Percentiles rank a stretch among this genome's conserved stretches.
Evolutionary conservation across 2,113 vertebrate genomes (phyloP).

Genomic region (Polypterus bichir): DNA sequence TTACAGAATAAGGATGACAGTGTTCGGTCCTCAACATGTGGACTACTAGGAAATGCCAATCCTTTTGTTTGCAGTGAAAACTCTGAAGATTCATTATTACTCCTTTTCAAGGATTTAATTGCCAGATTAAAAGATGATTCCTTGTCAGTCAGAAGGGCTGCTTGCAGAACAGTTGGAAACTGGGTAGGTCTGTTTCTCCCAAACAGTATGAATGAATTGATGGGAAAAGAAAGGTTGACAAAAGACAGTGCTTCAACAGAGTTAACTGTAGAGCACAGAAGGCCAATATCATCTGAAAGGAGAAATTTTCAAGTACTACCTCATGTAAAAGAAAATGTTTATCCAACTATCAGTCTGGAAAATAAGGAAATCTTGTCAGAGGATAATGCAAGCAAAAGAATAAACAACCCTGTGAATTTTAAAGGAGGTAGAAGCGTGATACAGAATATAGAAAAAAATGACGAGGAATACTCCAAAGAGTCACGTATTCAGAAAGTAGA

Average conservation of each 20-base stretch:
- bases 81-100: neutral
- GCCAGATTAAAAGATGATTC: conserved; percentile 32
- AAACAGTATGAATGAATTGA: neutral
- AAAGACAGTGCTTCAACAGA: conserved; percentile 5
- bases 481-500: conserved; percentile 4
- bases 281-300: too few relatives aligned
- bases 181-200: conserved; percentile 38
- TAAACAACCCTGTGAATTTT: too few relatives aligned
- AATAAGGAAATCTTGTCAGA: too few relatives aligned
- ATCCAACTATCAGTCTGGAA: too few relatives aligned
- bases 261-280: too few relatives aligned
- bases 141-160: conserved; percentile 31
- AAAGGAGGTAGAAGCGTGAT: neutral
- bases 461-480: conserved; percentile 6
- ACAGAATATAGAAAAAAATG: conserved; percentile 11
- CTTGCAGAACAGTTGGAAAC: conserved; percentile 41
- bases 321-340: too few relatives aligned
- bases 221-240: neutral
- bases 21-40: conserved; percentile 59
- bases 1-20: conserved; percentile 43
- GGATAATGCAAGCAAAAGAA: too few relatives aligned
- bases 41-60: conserved; percentile 57
- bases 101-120: conserved; percentile 37
- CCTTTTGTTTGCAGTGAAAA: conserved; percentile 15
- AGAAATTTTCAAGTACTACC: too few relatives aligned